Percentiles rank a stretch among this genome's conserved stretches.
These are phyloP conservation scores for Falcunculus frontatus DNA, from an alignment of 2,113 vertebrate genomes.

Conservation along the genomic window DNA sequence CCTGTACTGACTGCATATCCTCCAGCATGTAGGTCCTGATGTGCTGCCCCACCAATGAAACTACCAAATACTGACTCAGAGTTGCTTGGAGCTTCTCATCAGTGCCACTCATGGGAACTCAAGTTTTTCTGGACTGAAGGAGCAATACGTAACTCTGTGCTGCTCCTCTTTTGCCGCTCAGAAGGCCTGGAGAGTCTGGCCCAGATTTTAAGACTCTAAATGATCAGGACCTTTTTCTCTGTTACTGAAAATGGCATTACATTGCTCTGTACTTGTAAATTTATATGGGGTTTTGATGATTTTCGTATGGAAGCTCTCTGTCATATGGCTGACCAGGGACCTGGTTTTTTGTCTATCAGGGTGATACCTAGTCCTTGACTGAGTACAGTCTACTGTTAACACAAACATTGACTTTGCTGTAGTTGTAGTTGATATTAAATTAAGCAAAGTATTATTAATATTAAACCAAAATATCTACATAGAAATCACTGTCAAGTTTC, in stretches of 20 bases:
- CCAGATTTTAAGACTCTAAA: not conserved
- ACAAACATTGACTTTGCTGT: not conserved
- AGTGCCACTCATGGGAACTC: not conserved
- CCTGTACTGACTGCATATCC: not conserved
- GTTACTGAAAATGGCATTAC: not conserved
- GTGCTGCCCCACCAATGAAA: not conserved
- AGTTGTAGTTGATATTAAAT: not conserved
- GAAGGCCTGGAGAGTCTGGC: not conserved
- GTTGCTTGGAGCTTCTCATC: not conserved
- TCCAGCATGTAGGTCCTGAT: not conserved
- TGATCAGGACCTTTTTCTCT: not conserved
- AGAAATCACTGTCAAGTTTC: not conserved
- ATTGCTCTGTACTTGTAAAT: not conserved
- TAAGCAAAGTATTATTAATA: not conserved
- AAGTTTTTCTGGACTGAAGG: not conserved
- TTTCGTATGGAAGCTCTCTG: not conserved
- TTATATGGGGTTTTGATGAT: not conserved
- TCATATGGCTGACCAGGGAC: not conserved
- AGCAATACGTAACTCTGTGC: accelerated
- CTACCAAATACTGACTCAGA: not conserved
- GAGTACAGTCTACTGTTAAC: not conserved
- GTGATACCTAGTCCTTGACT: not conserved
- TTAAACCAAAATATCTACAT: not conserved
- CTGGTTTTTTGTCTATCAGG: not conserved
- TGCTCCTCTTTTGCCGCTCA: not conserved